phyloP scores from a whole-genome alignment of 2,113 vertebrate species.

The Dipodomys merriami region DNA sequence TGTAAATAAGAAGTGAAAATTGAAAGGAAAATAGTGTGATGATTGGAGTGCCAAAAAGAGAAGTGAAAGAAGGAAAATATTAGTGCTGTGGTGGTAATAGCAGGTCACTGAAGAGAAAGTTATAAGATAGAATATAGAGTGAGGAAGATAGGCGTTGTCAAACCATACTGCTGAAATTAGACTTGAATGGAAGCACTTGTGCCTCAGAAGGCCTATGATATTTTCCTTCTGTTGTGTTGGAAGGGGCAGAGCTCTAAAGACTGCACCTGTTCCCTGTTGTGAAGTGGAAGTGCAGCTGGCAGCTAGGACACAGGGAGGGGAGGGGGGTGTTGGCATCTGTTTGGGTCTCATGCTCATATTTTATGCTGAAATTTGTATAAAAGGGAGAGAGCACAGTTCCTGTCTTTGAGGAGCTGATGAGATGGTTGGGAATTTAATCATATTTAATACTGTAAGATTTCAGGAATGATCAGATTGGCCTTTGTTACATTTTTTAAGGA shows the following conservation, averaged over 20 bases:
- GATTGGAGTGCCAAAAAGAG: not conserved
- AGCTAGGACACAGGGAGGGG: not conserved
- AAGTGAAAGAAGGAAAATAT: slow-evolving; percentile 42
- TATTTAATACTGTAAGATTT: not conserved
- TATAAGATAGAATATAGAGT: slow-evolving; percentile 19
- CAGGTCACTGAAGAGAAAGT: slow-evolving; percentile 42
- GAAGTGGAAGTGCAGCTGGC: not conserved
- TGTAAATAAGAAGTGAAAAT: not conserved
- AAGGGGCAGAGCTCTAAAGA: not conserved
- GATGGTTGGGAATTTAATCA: not conserved
- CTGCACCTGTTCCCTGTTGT: not conserved
- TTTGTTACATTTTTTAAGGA: not conserved
- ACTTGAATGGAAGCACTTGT: slow-evolving; percentile 22
- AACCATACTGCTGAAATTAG: slow-evolving; percentile 37
- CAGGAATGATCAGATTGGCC: not conserved
- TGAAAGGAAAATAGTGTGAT: not conserved
- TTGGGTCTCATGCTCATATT: not conserved
- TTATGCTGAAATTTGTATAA: not conserved
- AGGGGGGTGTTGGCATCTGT: accelerated
- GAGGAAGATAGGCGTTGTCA: not conserved
- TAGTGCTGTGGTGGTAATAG: slow-evolving; percentile 63
- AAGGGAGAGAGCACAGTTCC: accelerated
- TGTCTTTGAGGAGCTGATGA: not conserved
- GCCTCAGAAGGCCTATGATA: not conserved
- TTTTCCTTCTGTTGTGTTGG: not conserved